Percentiles rank a stretch among this genome's conserved stretches.
Evolutionary conservation across 2,888 invertebrate genomes (phyloP).

Genomic region (Capitulum mitella): DNA sequence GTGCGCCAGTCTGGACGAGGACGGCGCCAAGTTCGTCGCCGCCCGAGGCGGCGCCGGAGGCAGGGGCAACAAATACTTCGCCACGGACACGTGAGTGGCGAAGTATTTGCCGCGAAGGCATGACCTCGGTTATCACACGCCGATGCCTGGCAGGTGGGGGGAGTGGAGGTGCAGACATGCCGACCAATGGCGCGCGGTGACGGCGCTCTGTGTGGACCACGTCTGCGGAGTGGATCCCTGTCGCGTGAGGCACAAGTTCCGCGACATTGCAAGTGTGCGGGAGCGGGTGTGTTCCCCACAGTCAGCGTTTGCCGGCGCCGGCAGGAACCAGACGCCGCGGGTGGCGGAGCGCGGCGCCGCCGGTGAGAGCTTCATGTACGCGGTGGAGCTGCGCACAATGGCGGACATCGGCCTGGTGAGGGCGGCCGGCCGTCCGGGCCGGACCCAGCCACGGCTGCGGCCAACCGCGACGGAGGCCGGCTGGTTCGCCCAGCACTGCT

Average conservation of each 20-base stretch:
- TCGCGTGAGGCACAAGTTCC: no score
- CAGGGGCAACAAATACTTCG: conserved; percentile 87
- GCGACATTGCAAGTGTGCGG: no score
- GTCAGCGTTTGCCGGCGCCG: no score
- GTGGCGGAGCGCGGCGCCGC: conserved; percentile 77
- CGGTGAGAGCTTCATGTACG: conserved; percentile 68
- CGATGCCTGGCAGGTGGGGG: no score
- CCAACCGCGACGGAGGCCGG: no score
- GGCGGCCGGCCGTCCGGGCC: no score
- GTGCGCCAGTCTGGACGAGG: conserved; percentile 59
- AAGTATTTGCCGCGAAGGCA: no score
- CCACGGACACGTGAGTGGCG: conserved; percentile 31
- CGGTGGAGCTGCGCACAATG: conserved; percentile 80
- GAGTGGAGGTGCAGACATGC: background rate
- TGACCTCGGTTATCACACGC: no score
- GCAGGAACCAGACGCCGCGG: conserved; percentile 61
- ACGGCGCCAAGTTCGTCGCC: conserved; percentile 75
- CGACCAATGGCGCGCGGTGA: background rate
- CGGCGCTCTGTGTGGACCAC: background rate
- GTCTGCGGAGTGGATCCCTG: no score
- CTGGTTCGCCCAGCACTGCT: no score
- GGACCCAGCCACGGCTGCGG: no score
- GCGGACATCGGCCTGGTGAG: conserved; percentile 88
- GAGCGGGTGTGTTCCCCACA: no score
- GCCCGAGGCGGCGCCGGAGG: conserved; percentile 95